Percentiles rank a stretch among this genome's conserved stretches.
These are phyloP conservation scores for Miltochrista miniata DNA, from an alignment of 2,888 invertebrate species.

Conservation along the genomic window DNA sequence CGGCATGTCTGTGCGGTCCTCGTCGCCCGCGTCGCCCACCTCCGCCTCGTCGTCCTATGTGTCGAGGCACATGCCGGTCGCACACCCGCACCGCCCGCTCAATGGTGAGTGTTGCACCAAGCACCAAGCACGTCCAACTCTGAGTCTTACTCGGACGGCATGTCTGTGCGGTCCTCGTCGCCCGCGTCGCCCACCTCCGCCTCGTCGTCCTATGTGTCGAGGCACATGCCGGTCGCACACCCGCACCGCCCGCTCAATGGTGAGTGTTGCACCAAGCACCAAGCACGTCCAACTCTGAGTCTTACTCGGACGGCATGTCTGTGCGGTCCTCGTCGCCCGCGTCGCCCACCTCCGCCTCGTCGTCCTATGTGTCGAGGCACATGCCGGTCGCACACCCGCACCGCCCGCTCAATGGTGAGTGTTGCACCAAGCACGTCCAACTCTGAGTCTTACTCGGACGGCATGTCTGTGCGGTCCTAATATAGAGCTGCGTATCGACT, in stretches of 20 bases:
- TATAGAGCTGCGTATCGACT: no score
- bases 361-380: conserved; percentile 91
- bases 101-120: conserved; percentile 77
- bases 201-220: conserved; percentile 94
- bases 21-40: conserved; percentile 91
- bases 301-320: conserved; percentile 79
- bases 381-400: conserved; percentile 50
- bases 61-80: conserved; percentile 83
- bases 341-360: conserved; percentile 94
- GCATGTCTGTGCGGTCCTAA: conserved; percentile 82
- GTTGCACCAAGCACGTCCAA: conserved; percentile 83
- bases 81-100: conserved; percentile 12
- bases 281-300: conserved; percentile 84
- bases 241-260: conserved; percentile 42
- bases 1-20: conserved; percentile 83
- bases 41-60: conserved; percentile 94
- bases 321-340: conserved; percentile 87
- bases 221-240: conserved; percentile 46
- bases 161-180: no score
- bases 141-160: no score
- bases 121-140: no score
- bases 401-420: conserved; percentile 72
- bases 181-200: conserved; percentile 93
- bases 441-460: conserved; percentile 82
- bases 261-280: conserved; percentile 83